phyloP scores from a whole-genome alignment of 2,113 vertebrate species.

The Carassius auratus region DNA sequence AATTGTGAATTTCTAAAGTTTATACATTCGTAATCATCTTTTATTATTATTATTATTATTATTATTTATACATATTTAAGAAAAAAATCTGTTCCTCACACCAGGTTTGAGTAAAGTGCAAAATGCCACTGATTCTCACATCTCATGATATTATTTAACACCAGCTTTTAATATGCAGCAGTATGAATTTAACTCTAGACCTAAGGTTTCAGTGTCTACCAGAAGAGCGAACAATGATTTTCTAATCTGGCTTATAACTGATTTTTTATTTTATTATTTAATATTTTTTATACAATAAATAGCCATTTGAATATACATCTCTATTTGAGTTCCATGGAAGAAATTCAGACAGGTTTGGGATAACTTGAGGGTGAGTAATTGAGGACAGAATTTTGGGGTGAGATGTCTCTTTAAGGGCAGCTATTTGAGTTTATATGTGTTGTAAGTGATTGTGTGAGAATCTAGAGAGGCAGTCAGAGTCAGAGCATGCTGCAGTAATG shows the following conservation, averaged over 20 bases:
- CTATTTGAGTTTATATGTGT: conserved; percentile 4
- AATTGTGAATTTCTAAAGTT: not conserved
- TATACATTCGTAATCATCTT: not conserved
- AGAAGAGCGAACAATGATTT: not conserved
- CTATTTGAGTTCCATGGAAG: not conserved
- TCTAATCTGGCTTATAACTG: not conserved
- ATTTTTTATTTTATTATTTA: too few species aligned
- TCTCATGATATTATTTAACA: not conserved
- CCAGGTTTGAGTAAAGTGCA: not conserved
- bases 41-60: not conserved
- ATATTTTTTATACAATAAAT: not conserved
- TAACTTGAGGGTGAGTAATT: not conserved
- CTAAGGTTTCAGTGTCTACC: not conserved
- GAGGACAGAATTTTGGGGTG: not conserved
- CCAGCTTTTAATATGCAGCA: not conserved
- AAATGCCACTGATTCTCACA: not conserved
- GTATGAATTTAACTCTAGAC: not conserved
- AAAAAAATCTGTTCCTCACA: not conserved
- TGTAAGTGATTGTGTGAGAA: not conserved
- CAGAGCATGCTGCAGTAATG: conserved; percentile 25
- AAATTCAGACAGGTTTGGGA: not conserved
- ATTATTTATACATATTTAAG: not conserved
- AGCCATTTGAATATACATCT: not conserved
- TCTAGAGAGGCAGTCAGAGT: not conserved
- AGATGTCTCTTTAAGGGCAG: conserved; percentile 9